Conservation (phyloP, 2,113 vertebrate species). For the Acanthochromis polyacanthus region DNA sequence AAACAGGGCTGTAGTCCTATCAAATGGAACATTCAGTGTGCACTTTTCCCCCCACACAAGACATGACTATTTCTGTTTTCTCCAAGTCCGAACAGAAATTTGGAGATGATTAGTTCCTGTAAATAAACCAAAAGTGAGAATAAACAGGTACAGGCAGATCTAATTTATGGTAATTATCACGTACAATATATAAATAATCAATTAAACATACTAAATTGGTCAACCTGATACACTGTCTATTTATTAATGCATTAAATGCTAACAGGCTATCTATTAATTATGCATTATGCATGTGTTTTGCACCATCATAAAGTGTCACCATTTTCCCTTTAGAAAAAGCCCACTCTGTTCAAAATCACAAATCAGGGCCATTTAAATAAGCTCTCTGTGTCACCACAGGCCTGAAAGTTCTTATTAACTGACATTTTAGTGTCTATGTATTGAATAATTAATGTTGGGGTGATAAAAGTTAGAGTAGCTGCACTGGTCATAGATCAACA, state of each 20-base stretch:
- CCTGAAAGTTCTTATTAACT: background rate
- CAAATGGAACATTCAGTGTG: background rate
- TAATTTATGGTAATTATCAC: no score
- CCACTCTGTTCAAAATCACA: background rate
- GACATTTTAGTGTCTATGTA: conserved; percentile 14
- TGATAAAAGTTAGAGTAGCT: background rate
- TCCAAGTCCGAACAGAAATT: no score
- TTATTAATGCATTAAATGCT: background rate
- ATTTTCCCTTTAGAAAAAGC: background rate
- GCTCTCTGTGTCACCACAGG: background rate
- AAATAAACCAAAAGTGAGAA: background rate
- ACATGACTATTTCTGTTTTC: no score
- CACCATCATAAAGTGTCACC: background rate
- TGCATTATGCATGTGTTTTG: background rate
- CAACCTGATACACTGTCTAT: background rate
- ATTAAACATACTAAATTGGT: no score
- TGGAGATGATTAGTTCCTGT: background rate
- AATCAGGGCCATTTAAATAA: conserved; percentile 15
- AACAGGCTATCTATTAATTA: background rate
- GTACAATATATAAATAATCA: no score
- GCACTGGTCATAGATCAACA: conserved; percentile 19
- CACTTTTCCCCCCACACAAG: no score
- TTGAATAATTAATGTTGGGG: background rate
- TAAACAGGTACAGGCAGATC: no score
- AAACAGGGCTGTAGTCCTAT: no score